Evolutionary conservation across 2,113 vertebrate genomes (phyloP), one percentile per base, ranked within the genome.

Genomic region (Eubucco bourcierii): DNA sequence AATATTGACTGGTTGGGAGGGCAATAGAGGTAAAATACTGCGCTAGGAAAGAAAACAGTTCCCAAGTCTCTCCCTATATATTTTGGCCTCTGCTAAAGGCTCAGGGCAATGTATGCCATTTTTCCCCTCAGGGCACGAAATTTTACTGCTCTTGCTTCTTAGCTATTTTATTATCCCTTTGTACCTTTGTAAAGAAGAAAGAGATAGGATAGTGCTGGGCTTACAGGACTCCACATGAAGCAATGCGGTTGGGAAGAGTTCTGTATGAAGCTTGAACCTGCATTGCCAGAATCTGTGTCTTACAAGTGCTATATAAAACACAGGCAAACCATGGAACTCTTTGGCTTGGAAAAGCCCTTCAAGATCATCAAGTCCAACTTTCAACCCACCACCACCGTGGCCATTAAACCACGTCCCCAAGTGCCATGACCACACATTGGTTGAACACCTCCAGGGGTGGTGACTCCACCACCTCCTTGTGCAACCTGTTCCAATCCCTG

Each of bases 1-100:
- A 96, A 97, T 97, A 96, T 94, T 95, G 94, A 96, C 95, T 96
- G 92, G 90, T 82, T 80, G 92, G 94, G 95, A 90, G 94, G 90
- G 95, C 94, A 93, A 95, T 96, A 96, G 94, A 92, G 70, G 90
- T 96, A 94, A 97, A 95, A 94, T 96, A 97, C 90, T 82, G 79
- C 76, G 53, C 76, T 41, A 88, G 93, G 86, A 90, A 91, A 90
- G 90, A 94, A 95, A 95, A 94, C 44, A 90, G 91, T 94, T 97
- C 93, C 88, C 84, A 91, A 90, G 92, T 79, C 90, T 96, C 75
- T 83, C 63, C 58, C 1, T 77, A 89, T 94, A 93, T 92, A 95
- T 96, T 95, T 44, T 96, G 84, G 82, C 79, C 93, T 91, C 82
- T 46, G 67, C 80, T 85, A 94, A 92, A 90, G n/a, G 70, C 78